Evolutionary conservation across 1,140 invertebrate genomes (phyloP).

Genomic region (Hypsibius dujardini): DNA sequence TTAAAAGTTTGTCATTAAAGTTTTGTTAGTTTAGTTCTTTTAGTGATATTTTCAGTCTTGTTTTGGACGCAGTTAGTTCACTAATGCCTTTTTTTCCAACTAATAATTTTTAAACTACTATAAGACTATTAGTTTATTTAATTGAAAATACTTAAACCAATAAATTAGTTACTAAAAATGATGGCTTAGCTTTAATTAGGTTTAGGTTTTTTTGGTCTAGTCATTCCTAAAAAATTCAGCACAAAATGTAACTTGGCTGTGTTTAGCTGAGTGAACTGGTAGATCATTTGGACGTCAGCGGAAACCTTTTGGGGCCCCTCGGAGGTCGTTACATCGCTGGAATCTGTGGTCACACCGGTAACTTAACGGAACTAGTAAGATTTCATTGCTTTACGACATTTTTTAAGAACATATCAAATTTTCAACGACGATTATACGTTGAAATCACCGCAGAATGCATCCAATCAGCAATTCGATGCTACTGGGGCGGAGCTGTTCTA

Average conservation of each 20-base stretch:
- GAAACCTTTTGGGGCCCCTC: neutral
- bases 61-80: no score
- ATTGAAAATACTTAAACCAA: no score
- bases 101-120: neutral
- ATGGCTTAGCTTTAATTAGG: no score
- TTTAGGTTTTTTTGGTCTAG: no score
- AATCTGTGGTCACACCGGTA: neutral
- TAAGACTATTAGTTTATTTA: no score
- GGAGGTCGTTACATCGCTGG: neutral
- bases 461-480: neutral
- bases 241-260: neutral
- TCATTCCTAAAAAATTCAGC: no score
- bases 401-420: slow-evolving; percentile 1
- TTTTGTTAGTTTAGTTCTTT: no score
- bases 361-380: neutral
- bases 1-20: no score
- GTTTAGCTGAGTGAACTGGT: slow-evolving; percentile 9
- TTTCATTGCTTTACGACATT: no score
- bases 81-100: neutral
- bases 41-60: no score
- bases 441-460: neutral
- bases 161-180: no score
- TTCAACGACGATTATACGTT: neutral
- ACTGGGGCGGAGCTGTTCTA: neutral
- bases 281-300: slow-evolving; percentile 4